Base-by-base conservation (phyloP, 2,888 invertebrate species). In the Schizaphis graminum region DNA sequence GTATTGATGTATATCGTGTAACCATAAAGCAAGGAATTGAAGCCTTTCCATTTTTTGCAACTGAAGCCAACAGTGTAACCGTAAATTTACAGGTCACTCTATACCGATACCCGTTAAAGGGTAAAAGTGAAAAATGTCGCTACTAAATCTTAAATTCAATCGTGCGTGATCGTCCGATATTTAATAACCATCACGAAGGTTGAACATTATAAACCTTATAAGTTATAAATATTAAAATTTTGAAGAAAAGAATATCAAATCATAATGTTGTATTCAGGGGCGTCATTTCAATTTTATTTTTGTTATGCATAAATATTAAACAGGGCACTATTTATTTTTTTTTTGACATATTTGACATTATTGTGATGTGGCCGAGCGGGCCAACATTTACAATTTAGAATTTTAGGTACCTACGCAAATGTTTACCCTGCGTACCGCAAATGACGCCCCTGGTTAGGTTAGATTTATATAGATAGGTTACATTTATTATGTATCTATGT, bases 91-190 rank as follows among this genome's bases (percentile, higher is more conserved):
- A 26, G 13, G 35, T 16, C 28, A 47, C 47, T 11, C 8, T 85
- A 1, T 28, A 85, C 7, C 85, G 85, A 85, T 28, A 41, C 28
- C 28, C 1, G 47, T 11, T 35, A 24, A 26, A 77, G 53, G 24
- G 90, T 77, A 21, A 47, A 84, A 77, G 11, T 11, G 28, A 84
- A 67, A 86, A 53, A 77, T n/a, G 35, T 89, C 67, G 10, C 41
- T 56, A 92, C 8, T 56, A 56, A 89, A 77, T 89, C 67, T 93
- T 89, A 84, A 53, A 89, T 49, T 87, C 49, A 26, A 26, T 44
- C 24, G 47, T 57, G 57, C 44, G 57, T 91, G 57, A 56, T 26
- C 57, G 35, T 67, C 11, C 47, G 92, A 49, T 88, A 92, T 91
- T 44, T 57, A 86, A 91, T 91, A 86, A 86, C 91, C 41, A 24